Evolutionary conservation across 1,140 invertebrate genomes (phyloP), one percentile per base, ranked within the genome.

Genomic region (Glossosoma conforme): DNA sequence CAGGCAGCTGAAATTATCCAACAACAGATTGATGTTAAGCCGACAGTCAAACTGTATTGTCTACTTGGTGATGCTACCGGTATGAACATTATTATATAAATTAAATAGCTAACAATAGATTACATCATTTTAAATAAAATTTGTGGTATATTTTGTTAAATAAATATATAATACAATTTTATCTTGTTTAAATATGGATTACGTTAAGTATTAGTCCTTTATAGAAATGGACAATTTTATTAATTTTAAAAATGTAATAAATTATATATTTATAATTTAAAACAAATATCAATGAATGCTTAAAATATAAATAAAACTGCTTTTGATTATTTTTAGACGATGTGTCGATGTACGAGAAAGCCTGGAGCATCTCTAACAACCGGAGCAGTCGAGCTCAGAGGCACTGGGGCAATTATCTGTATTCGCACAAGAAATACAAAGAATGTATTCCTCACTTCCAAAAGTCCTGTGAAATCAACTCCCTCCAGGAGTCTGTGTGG

Each of bases 1-100:
- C 63, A 89, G 82, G 92, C 94, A 8, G 89, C 91, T 19, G 87
- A 91, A 67, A 75, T 97, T 44, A 93, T 97, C 56, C 70, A 82
- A 38, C 80, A 92, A 65, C 84, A 94, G 65, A 67, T 97, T 42
- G 75, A 81, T 4, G 82, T 87, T 50, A 80, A 88, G 37, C 85
- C 90, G 44, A 92, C 89, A 0, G 85, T 92, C 0, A 85, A 89
- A 64, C 68, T 98, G 2, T 91, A 87, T 73, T 97, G 93, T 75
- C 78, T 92, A 20, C 76, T 98, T 5, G 82, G 82, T 13, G 81
- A 84, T 64, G 79, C 80, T 1, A 79, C 77, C 52, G 72, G 72
- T 73, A 62, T 24, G 2, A 3, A 17, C 6, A n/a, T 5, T 37
- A 5, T 37, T 37, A 5, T 37, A 14, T 22, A 41, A 41, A 38